A percentile compares a stretch with the other conserved stretches of the same genome.
Conservation (phyloP, 2,797 vertebrate species). For the Myripristis murdjan region DNA sequence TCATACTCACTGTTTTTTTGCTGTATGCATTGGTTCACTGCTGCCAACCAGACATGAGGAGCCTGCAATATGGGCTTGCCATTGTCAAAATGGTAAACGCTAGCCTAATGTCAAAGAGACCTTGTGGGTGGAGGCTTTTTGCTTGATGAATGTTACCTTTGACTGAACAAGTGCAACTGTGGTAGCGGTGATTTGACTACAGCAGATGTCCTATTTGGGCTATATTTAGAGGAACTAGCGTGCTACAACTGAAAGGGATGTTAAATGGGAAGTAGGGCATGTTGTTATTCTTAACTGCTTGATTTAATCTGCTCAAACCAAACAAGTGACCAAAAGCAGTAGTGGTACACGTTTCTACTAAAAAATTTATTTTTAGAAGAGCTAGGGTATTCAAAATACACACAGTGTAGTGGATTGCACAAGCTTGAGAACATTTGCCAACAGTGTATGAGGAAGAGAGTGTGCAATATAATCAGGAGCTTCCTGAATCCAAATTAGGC, state of each 20-base stretch:
- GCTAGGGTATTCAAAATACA: background rate
- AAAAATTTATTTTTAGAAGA: background rate
- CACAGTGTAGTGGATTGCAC: background rate
- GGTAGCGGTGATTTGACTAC: background rate
- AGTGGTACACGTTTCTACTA: background rate
- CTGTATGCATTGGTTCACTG: no score
- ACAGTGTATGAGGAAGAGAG: background rate
- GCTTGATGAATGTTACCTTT: background rate
- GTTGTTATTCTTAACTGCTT: background rate
- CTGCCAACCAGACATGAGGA: background rate
- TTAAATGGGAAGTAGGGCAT: background rate
- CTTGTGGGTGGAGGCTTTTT: background rate
- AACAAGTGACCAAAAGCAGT: background rate
- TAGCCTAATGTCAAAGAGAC: background rate
- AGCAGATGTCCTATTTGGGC: slow-evolving; percentile 6
- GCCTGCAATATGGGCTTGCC: background rate
- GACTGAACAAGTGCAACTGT: slow-evolving; percentile 1
- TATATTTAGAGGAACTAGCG: background rate
- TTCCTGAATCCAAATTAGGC: slow-evolving; percentile 1
- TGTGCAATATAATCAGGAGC: background rate
- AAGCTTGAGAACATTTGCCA: background rate
- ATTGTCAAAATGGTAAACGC: background rate
- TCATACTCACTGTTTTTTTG: background rate
- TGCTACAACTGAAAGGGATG: background rate
- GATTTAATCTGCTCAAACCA: background rate